Evolutionary conservation across 1,140 invertebrate species (phyloP), one percentile per base, ranked within the genome.

Genomic region (Augochlora pura): DNA sequence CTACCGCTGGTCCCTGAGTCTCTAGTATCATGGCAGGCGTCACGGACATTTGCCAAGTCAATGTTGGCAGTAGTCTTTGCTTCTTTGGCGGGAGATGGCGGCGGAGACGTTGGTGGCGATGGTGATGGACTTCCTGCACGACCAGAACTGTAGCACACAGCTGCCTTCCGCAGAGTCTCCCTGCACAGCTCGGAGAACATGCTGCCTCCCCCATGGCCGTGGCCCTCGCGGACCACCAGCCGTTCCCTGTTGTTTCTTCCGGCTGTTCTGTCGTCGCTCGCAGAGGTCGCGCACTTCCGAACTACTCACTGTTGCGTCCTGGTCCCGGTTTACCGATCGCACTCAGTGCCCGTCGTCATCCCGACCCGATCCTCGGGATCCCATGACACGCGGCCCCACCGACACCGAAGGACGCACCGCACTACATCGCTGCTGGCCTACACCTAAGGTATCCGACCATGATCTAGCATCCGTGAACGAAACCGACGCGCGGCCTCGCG

Each of bases 151-250:
- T 93, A 93, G 89, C 88, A 93, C 85, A 93, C 92, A 73, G 92
- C 91, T 82, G 94, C 94, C 90, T 94, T 94, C 87, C 94, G 93
- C 89, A 95, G 91, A 81, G 94, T 94, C 93, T 95, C 94, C 89
- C 94, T 93, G 91, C 94, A 95, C 87, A 95, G 92, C 91, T 95
- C 94, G 87, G 94, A 94, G 92, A 94, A 95, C 94, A 95, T 95
- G 83, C 89, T 92, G 90, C 86, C 89, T 92, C 89, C 91, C 90
- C 93, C 92, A 93, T 93, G 92, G 91, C 90, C 89, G 75, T 77
- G 87, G 88, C 88, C 91, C 87, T 87, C 83, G 81, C 87, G 89
- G 88, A 93, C 90, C 88, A 82, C 80, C 74, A 25, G 46, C 38
- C 7, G 21, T 32, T 46, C 46, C 57, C 38, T 49, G 67, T n/a